Base-by-base conservation (phyloP, 2,113 vertebrate species). In the Sminthopsis crassicaudata region DNA sequence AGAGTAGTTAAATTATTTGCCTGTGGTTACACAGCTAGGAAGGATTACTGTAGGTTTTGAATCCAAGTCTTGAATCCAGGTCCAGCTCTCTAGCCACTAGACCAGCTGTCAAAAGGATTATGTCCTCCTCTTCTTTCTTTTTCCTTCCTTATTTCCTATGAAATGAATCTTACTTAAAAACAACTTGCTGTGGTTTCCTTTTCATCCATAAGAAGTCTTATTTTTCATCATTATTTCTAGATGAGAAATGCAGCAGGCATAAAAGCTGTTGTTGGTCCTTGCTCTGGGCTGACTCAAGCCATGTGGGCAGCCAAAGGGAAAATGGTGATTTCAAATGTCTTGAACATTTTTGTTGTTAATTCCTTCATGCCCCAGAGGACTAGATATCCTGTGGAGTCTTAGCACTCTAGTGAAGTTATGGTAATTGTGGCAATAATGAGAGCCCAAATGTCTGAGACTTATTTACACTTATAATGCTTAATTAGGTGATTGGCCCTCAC, bases 131-230 rank as follows among this genome's bases (percentile, higher is more conserved):
- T 42, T 84, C 36, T 84, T 84, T 84, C n/a, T 42, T 84, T 42
- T 84, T 84, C n/a, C 42, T 19, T 84, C 6, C n/a, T n/a, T 84
- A 84, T 84, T 84, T 42, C 67, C 67, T 84, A n/a, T 84, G 67
- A 84, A 84, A 84, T 84, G 67, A 84, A 84, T 84, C 67, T 42
- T 84, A 84, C 67, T 84, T 84, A 84, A 84, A 84, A 84, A 84
- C 36, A 84, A 84, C 67, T 84, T 84, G 67, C 67, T 84, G 67
- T 42, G 67, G 67, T 84, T 84, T 84, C 16, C 19, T 84, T 84
- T 84, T 84, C n/a, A 84, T 84, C 67, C 67, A 84, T 42, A 84
- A 84, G 67, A 42, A 84, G 67, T 42, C 67, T 84, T 84, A 84
- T 42, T 84, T 84, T 84, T 84, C 67, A 84, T 84, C 67, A 84